These are phyloP conservation scores for Phymorhynchus buccinoides DNA, from an alignment of 1,140 invertebrate species.

Conservation along the genomic window DNA sequence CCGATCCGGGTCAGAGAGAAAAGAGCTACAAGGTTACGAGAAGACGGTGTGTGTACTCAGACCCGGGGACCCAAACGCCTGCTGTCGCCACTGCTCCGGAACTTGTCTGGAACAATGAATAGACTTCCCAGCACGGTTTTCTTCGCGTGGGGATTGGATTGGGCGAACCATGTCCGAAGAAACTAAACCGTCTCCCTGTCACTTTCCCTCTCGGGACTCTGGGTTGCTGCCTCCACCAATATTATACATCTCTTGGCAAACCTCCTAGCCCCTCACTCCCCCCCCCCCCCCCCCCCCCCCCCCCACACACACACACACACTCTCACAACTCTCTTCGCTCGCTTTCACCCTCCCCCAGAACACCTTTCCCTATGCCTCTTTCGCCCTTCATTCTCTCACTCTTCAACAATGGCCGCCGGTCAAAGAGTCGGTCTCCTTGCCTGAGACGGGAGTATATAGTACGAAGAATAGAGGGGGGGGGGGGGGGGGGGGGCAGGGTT, in stretches of 20 bases:
- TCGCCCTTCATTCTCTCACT: too few relatives aligned
- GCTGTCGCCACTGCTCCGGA: background rate
- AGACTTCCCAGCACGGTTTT: background rate
- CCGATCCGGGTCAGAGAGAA: background rate
- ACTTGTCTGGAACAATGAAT: background rate
- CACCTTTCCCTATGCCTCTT: background rate
- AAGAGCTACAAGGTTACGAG: background rate
- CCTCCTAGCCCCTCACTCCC: background rate
- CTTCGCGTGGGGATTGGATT: background rate
- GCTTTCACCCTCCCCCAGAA: background rate
- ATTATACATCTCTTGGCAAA: too few relatives aligned
- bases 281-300: background rate
- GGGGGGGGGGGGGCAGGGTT: background rate
- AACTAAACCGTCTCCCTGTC: too few relatives aligned
- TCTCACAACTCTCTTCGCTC: background rate
- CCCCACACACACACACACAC: too few relatives aligned
- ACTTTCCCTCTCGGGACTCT: too few relatives aligned
- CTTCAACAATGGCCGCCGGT: background rate
- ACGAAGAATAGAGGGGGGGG: too few relatives aligned
- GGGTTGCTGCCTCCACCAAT: too few relatives aligned
- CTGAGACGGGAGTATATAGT: background rate
- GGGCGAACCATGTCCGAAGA: background rate
- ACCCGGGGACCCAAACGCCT: background rate
- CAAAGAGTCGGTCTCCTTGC: background rate
- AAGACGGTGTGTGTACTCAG: background rate